Evolutionary conservation across 2,888 invertebrate species (phyloP), one percentile per base, ranked within the genome.

Genomic region (Drosophila eohydei): DNA sequence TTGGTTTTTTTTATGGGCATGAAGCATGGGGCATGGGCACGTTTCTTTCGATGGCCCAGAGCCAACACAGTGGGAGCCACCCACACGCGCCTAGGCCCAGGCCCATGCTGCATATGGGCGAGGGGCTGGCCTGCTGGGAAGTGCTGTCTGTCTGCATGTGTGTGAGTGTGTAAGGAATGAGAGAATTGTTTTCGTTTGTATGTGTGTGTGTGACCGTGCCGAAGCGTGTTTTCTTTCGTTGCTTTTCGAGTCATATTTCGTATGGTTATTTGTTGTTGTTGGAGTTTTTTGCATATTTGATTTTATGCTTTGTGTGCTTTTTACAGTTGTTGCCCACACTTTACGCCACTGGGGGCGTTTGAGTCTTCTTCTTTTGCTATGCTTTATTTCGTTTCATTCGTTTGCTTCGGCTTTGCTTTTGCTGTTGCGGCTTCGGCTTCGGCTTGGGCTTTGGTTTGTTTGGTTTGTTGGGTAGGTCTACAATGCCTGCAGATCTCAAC

Each of bases 271-370:
- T 83, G 67, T 80, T 64, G 32, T 52, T 26, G 21, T 58, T 51
- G 8, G 51, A 58, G 14, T 16, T 51, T 60, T 77, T 78, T 85
- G 83, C 85, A 85, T 88, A 85, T 85, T 85, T 85, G 83, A 85
- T 85, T 88, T 85, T 85, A 83, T 85, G 84, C 84, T 88, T 85
- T 73, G 88, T 85, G 83, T 85, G 84, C 84, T 85, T 85, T 85
- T 85, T 88, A 85, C 86, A 84, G 88, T 83, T 87, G 61, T 74
- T 81, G 81, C 77, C 83, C 63, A 81, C 84, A 79, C 69, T 79
- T 55, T 71, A 57, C 65, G 63, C 67, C 80, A 85, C 79, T 74
- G 85, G 88, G 88, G 88, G 88, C 84, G 84, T 88, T 88, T 71
- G 80, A 58, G 64, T 62, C 74, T 54, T 51, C 54, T 55, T 34